Evolutionary conservation across 2,888 invertebrate species (phyloP).

Genomic region (Anodontia alba): DNA sequence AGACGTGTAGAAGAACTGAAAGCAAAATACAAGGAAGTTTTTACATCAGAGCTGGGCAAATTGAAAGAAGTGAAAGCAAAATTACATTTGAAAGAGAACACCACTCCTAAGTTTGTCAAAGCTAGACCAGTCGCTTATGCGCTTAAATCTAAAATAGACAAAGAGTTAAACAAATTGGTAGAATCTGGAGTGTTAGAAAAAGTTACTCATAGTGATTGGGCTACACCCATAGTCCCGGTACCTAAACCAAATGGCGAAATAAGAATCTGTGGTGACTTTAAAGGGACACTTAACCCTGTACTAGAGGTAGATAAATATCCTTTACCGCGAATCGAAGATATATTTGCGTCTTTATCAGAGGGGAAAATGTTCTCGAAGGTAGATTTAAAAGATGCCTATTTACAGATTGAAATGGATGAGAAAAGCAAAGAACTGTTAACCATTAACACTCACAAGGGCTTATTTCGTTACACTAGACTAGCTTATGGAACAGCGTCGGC

Average conservation of each 20-base stretch:
- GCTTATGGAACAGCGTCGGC: constrained; percentile 65
- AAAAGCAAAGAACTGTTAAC: constrained; percentile 47
- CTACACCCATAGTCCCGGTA: constrained; percentile 68
- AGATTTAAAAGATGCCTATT: constrained; percentile 68
- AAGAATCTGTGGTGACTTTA: constrained; percentile 72
- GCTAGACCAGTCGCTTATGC: constrained; percentile 57
- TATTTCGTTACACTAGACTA: constrained; percentile 66
- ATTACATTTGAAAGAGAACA: constrained; percentile 36
- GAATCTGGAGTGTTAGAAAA: constrained; percentile 43
- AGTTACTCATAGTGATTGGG: constrained; percentile 62
- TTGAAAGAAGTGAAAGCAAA: constrained; percentile 39
- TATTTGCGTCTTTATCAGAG: constrained; percentile 64
- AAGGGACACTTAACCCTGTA: constrained; percentile 67
- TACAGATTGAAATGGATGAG: constrained; percentile 54
- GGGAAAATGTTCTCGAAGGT: constrained; percentile 64
- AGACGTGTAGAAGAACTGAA: constrained; percentile 15
- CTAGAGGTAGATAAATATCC: constrained; percentile 73
- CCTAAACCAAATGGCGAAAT: constrained; percentile 57
- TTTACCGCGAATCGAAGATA: constrained; percentile 66
- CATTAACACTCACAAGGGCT: constrained; percentile 65
- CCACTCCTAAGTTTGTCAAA: constrained; percentile 47
- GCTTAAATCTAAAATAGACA: constrained; percentile 47
- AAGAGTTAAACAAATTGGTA: constrained; percentile 47
- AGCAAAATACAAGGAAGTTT: constrained; percentile 29
- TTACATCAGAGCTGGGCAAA: constrained; percentile 25